A percentile compares a stretch with the other conserved stretches of the same genome.
phyloP scores from a whole-genome alignment of 2,797 vertebrate genomes.

The Sternarchorhynchus goeldii region DNA sequence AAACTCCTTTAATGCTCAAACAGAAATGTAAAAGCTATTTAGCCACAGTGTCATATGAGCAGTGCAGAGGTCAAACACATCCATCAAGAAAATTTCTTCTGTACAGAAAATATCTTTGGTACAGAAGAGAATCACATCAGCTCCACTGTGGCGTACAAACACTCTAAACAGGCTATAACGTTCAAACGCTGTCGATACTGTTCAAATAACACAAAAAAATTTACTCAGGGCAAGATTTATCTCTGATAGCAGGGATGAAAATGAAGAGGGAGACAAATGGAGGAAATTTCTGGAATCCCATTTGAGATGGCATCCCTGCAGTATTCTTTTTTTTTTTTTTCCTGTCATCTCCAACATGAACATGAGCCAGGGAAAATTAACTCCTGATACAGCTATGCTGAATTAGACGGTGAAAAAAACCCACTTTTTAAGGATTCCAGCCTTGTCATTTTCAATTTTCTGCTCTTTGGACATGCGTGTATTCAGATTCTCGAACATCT shows the following conservation, averaged over 20 bases:
- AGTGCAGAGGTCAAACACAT: conserved; percentile 35
- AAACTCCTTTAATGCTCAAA: conserved; percentile 26
- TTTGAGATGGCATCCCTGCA: conserved; percentile 82
- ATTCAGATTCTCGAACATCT: conserved; percentile 99
- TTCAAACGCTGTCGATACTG: conserved; percentile 73
- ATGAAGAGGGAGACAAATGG: conserved; percentile 67
- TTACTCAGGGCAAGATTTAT: conserved; percentile 76
- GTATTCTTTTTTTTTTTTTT: conserved; percentile 73
- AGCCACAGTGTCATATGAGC: conserved; percentile 19
- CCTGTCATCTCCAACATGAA: conserved; percentile 82
- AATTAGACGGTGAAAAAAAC: conserved; percentile 83
- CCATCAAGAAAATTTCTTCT: conserved; percentile 23
- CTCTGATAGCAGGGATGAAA: conserved; percentile 71
- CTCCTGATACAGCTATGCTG: conserved; percentile 83
- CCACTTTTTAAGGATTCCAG: conserved; percentile 99
- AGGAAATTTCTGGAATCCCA: conserved; percentile 82
- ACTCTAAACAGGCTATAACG: conserved; percentile 66
- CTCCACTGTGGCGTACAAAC: conserved; percentile 67
- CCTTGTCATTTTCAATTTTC: conserved; percentile 99
- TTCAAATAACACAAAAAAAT: conserved; percentile 70
- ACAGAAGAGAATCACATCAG: conserved; percentile 65
- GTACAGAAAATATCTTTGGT: conserved; percentile 62
- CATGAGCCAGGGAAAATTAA: conserved; percentile 84
- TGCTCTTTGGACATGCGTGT: conserved; percentile 99
- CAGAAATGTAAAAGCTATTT: conserved; percentile 28